A percentile compares a stretch with the other conserved stretches of the same genome.
These are phyloP conservation scores for Leptothorax acervorum DNA, from an alignment of 2,888 invertebrate species.

Conservation along the genomic window DNA sequence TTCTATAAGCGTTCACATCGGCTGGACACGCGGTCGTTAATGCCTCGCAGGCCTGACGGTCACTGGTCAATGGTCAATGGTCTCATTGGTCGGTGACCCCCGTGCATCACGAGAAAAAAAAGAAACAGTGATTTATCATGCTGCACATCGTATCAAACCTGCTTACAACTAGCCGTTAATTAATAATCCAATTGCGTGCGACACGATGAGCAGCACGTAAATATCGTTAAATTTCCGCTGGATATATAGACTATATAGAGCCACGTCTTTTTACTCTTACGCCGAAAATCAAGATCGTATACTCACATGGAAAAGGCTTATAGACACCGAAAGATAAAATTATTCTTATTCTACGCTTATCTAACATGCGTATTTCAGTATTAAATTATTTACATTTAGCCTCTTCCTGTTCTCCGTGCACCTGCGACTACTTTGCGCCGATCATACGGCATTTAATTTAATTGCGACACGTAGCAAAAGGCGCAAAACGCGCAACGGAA, in stretches of 20 bases:
- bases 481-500: constrained; percentile 45
- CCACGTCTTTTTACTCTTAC: neutral
- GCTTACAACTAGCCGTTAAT: constrained; percentile 21
- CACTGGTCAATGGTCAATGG: constrained; percentile 47
- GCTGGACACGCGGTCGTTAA: constrained; percentile 52
- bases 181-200: constrained; percentile 41
- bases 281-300: neutral
- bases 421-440: constrained; percentile 18
- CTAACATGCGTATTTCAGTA: neutral
- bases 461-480: constrained; percentile 29
- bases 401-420: neutral
- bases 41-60: constrained; percentile 34
- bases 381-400: constrained; percentile 22
- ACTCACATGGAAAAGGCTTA: neutral
- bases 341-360: neutral
- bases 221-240: constrained; percentile 14
- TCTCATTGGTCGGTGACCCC: constrained; percentile 42
- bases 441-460: constrained; percentile 22
- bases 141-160: constrained; percentile 19
- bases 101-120: constrained; percentile 16
- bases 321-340: neutral
- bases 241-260: no score
- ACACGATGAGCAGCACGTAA: neutral
- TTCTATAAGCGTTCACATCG: constrained; percentile 44
- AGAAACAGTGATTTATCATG: constrained; percentile 18